Evolutionary conservation across 2,113 vertebrate species (phyloP).

Genomic region (Crotalus horridus): DNA sequence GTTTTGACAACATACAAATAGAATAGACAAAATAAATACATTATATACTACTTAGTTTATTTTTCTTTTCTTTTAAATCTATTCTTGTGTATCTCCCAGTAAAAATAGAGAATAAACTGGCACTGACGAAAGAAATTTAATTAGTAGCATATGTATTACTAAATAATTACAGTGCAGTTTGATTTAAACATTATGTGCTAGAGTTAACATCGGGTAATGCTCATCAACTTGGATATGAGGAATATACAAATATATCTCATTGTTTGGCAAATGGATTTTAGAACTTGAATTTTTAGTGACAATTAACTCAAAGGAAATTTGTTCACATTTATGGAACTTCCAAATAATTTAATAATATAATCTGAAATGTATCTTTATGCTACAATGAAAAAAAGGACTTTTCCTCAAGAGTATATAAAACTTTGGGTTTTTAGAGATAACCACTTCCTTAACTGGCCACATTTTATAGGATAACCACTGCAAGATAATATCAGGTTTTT

Average conservation of each 20-base stretch:
- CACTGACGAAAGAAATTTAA: constrained; percentile 42
- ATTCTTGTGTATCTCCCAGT: not conserved
- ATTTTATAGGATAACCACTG: not conserved
- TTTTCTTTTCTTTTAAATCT: not conserved
- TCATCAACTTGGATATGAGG: constrained; percentile 34
- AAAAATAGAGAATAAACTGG: not conserved
- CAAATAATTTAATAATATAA: not conserved
- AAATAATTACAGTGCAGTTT: constrained; percentile 58
- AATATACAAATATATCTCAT: accelerated
- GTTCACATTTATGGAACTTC: not conserved
- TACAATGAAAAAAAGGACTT: not conserved
- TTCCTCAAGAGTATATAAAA: not conserved
- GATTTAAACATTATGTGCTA: constrained; percentile 31
- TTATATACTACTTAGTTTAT: not conserved
- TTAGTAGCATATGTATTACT: constrained; percentile 33
- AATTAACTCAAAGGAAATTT: not conserved
- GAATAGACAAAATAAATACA: not conserved
- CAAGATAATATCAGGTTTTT: not conserved
- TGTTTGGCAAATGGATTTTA: not conserved
- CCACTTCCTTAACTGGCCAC: not conserved
- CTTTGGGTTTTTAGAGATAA: not conserved
- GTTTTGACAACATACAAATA: not conserved
- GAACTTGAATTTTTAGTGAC: not conserved
- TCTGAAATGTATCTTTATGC: not conserved
- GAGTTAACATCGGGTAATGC: constrained; percentile 35